Percentiles rank a stretch among this genome's conserved stretches.
phyloP scores from a whole-genome alignment of 2,888 invertebrate genomes.

The Caenorhabditis sp. region DNA sequence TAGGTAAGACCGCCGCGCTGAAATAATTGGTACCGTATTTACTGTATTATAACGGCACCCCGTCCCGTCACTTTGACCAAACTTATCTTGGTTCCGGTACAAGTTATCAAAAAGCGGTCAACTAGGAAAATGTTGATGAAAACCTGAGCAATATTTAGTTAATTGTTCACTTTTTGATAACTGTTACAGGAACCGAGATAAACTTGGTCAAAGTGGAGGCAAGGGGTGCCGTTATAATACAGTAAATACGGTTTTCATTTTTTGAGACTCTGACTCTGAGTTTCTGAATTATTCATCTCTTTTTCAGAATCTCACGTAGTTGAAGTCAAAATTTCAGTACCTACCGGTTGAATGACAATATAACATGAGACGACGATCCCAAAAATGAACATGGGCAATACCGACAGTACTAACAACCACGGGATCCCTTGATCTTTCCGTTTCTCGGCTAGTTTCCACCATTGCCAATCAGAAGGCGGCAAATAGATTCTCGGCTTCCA shows the following conservation, averaged over 20 bases:
- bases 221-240: too few species aligned
- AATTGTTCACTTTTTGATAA: too few species aligned
- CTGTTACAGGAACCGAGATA: too few species aligned
- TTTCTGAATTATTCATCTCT: neutral
- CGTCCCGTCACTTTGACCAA: too few species aligned
- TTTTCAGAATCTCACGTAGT: neutral
- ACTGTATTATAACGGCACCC: too few species aligned
- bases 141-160: too few species aligned
- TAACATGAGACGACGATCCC: conserved; percentile 51
- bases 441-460: neutral
- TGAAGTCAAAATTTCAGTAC: neutral
- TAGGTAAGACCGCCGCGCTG: conserved; percentile 58
- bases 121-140: too few species aligned
- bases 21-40: neutral
- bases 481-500: neutral
- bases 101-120: too few species aligned
- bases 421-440: conserved; percentile 5
- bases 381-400: conserved; percentile 50
- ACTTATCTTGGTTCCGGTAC: too few species aligned
- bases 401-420: conserved; percentile 25
- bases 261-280: neutral
- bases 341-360: conserved; percentile 57
- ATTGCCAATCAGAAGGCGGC: conserved; percentile 30
- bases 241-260: too few species aligned
- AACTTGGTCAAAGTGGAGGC: neutral